A percentile compares a stretch with the other conserved stretches of the same genome.
phyloP scores from a whole-genome alignment of 2,113 vertebrate genomes.

The Monarcha castaneiventris region DNA sequence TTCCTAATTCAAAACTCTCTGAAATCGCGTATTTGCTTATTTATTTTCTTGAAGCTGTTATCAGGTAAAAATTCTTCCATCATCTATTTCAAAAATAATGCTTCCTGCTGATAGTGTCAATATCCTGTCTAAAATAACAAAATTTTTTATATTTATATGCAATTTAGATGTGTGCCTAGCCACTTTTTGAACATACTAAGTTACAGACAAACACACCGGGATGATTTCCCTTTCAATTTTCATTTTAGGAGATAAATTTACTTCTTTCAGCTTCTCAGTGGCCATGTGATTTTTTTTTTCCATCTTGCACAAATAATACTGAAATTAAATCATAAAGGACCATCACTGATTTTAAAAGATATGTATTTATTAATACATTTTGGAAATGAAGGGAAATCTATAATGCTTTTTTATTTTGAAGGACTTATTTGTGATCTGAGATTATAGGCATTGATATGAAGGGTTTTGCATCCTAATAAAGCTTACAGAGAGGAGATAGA shows the following conservation, averaged over 20 bases:
- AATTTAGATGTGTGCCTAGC: not conserved
- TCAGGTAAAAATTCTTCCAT: not conserved
- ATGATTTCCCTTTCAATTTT: not conserved
- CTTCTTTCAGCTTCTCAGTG: not conserved
- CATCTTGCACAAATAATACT: not conserved
- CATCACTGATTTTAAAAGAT: rapidly evolving
- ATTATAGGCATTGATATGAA: not conserved
- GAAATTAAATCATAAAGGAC: not conserved
- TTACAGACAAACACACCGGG: not conserved
- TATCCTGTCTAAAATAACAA: not conserved
- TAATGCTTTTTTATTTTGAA: not conserved
- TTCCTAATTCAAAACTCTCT: not conserved
- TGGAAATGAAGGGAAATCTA: not conserved
- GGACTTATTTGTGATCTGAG: not conserved
- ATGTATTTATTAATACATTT: not conserved
- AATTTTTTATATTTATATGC: not conserved
- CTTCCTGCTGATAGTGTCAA: not conserved
- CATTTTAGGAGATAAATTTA: not conserved
- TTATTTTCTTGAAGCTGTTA: not conserved
- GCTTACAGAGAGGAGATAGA: not conserved
- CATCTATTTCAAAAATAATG: not conserved
- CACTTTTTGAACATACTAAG: not conserved
- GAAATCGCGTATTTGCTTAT: not conserved
- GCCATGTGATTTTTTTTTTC: not conserved
- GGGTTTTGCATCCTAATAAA: not conserved